Conservation (phyloP, 2,888 invertebrate genomes). For the Macaria liturata region DNA sequence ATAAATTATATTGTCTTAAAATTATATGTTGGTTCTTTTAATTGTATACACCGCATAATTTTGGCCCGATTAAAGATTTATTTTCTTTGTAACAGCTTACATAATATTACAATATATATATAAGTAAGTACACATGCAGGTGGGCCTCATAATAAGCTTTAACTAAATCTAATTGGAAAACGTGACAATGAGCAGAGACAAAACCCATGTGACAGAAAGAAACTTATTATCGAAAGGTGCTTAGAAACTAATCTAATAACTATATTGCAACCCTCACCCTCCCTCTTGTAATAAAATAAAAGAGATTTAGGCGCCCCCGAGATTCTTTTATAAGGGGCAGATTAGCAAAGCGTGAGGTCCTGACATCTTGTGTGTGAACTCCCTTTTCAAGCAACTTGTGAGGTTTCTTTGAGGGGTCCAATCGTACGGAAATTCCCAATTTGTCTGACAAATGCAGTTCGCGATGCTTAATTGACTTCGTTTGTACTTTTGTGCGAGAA, state of each 20-base stretch:
- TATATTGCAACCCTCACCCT: conserved; percentile 16
- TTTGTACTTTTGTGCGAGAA: conserved; percentile 36
- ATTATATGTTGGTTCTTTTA: no score
- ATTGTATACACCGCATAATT: no score
- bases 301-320: conserved; percentile 50
- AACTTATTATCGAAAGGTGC: conserved; percentile 5
- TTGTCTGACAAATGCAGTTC: conserved; percentile 60
- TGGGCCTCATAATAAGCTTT: no score
- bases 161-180: no score
- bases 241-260: conserved; percentile 27
- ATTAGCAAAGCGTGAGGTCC: conserved; percentile 45
- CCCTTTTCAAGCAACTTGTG: conserved; percentile 27
- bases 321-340: conserved; percentile 47
- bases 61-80: no score
- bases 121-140: no score
- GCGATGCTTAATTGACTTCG: conserved; percentile 55
- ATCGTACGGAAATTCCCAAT: conserved; percentile 44
- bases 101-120: no score
- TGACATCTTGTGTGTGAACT: conserved; percentile 47
- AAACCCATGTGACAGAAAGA: neutral
- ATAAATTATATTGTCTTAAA: no score
- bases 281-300: conserved; percentile 58
- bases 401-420: conserved; percentile 32
- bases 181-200: no score
- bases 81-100: no score